A percentile compares a stretch with the other conserved stretches of the same genome.
phyloP scores from a whole-genome alignment of 2,113 vertebrate species.

The Aptenodytes patagonicus region DNA sequence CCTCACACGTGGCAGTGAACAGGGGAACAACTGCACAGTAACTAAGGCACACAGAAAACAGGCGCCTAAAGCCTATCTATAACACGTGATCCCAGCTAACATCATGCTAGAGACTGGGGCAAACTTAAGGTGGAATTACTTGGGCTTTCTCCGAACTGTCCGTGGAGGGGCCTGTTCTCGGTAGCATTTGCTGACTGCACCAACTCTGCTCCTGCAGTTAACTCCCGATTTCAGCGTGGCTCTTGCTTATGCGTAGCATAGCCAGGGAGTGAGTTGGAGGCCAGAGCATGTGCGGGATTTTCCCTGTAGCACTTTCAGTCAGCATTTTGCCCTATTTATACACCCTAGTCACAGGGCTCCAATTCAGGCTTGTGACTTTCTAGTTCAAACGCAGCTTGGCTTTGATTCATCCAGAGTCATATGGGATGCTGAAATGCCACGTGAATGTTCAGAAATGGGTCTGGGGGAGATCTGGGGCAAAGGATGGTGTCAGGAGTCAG shows the following conservation, averaged over 20 bases:
- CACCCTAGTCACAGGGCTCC: background rate
- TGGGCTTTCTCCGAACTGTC: background rate
- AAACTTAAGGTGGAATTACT: background rate
- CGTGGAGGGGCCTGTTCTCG: accelerated
- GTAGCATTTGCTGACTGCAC: background rate
- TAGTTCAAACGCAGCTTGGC: background rate
- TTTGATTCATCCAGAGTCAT: background rate
- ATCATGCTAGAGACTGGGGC: background rate
- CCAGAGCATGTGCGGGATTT: accelerated
- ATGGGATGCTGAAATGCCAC: background rate
- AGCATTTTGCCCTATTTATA: conserved; percentile 38
- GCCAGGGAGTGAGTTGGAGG: background rate
- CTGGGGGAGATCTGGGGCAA: background rate
- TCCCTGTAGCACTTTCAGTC: background rate
- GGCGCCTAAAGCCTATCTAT: background rate
- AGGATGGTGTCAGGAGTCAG: background rate
- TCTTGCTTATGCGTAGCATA: accelerated
- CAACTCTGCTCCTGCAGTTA: background rate
- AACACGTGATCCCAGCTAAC: background rate
- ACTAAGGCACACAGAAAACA: background rate
- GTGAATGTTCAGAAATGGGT: background rate
- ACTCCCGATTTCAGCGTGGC: accelerated
- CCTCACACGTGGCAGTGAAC: background rate
- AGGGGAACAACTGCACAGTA: background rate
- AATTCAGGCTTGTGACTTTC: background rate